A percentile compares a stretch with the other conserved stretches of the same genome.
Evolutionary conservation across 2,797 vertebrate species (phyloP).

Genomic region (Galagoides demidoff): DNA sequence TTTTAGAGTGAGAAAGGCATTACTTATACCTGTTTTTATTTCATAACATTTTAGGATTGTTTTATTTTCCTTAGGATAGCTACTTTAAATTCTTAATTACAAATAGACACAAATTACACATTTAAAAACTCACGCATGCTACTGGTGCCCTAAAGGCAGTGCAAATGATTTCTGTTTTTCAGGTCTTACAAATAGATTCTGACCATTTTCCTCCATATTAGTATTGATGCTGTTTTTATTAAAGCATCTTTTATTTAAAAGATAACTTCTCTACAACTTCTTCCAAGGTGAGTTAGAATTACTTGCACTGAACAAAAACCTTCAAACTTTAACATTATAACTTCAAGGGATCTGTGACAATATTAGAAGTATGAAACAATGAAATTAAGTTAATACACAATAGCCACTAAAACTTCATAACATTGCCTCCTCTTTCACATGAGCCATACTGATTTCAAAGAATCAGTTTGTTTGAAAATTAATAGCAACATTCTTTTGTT

Average conservation of each 20-base stretch:
- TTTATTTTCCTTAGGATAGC: constrained; percentile 32
- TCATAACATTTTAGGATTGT: background rate
- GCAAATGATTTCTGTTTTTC: background rate
- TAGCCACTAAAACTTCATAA: constrained; percentile 43
- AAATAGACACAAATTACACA: background rate
- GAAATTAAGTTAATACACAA: constrained; percentile 20
- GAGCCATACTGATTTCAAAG: constrained; percentile 66
- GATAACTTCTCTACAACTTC: background rate
- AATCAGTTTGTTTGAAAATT: constrained; percentile 81
- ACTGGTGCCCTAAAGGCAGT: background rate
- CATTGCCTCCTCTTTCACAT: constrained; percentile 23
- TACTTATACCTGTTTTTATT: background rate
- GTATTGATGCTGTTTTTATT: background rate
- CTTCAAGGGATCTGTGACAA: background rate
- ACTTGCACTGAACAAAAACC: background rate
- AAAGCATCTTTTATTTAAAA: constrained; percentile 31
- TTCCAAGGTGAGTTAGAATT: constrained; percentile 23
- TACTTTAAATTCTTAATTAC: constrained; percentile 1
- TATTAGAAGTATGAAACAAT: background rate
- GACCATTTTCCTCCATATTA: background rate
- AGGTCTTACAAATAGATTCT: background rate
- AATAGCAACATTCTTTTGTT: constrained; percentile 84
- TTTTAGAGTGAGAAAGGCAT: background rate
- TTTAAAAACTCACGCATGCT: background rate
- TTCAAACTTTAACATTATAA: constrained; percentile 31